Percentiles rank a stretch among this genome's conserved stretches.
phyloP scores from a whole-genome alignment of 1,140 invertebrate species.

The Drosophila bocqueti region DNA sequence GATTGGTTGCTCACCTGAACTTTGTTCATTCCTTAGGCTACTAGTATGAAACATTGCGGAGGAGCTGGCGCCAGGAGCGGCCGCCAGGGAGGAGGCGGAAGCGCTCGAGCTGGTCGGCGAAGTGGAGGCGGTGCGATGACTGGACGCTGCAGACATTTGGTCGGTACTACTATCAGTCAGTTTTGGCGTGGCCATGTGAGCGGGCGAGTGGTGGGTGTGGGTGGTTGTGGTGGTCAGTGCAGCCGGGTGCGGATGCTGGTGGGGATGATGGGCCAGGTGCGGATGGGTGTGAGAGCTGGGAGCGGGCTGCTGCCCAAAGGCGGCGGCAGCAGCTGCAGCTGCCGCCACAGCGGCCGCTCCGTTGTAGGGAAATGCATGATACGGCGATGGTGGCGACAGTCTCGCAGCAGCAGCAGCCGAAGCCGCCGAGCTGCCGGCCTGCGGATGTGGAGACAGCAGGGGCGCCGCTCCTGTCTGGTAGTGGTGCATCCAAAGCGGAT shows the following conservation, averaged over 20 bases:
- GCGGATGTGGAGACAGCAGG: constrained; percentile 52
- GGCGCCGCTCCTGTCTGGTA: constrained; percentile 85
- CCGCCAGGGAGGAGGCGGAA: constrained; percentile 51
- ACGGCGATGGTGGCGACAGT: constrained; percentile 70
- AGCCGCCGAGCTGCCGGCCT: constrained; percentile 38
- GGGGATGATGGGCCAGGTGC: constrained; percentile 57
- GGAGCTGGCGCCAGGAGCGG: constrained; percentile 53
- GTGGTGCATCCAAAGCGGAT: constrained; percentile 86
- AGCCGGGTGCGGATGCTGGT: constrained; percentile 59
- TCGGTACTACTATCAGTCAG: constrained; percentile 78
- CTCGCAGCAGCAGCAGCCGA: constrained; percentile 54
- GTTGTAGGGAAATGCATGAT: constrained; percentile 78
- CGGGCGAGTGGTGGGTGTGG: constrained; percentile 49
- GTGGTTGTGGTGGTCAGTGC: constrained; percentile 29
- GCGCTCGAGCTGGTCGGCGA: constrained; percentile 67
- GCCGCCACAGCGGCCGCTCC: constrained; percentile 74
- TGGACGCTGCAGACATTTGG: constrained; percentile 77
- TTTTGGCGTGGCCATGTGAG: constrained; percentile 76
- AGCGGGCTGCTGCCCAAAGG: constrained; percentile 62
- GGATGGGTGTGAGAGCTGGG: constrained; percentile 55
- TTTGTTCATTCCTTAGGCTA: constrained; percentile 84
- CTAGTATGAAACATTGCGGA: constrained; percentile 80
- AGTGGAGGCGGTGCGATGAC: constrained; percentile 74
- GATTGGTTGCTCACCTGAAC: constrained; percentile 69
- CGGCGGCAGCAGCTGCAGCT: constrained; percentile 71